Conservation (phyloP, 2,797 vertebrate species). For the Sebastes dallii region DNA sequence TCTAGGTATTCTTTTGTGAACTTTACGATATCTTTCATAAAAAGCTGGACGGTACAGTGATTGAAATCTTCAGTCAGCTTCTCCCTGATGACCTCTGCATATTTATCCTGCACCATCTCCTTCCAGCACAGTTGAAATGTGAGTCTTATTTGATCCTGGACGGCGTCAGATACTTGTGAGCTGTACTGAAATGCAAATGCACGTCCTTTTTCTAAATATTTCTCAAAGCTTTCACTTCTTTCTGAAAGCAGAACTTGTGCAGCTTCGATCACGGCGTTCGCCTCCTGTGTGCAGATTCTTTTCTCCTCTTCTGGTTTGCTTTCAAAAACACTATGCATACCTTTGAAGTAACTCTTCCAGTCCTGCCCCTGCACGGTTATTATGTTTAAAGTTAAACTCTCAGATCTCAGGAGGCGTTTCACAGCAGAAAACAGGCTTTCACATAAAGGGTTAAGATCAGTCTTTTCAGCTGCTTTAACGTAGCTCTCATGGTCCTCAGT, state of each 20-base stretch:
- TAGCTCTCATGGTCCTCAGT: constrained; percentile 46
- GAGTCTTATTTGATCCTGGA: constrained; percentile 30
- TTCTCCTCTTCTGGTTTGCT: constrained; percentile 29
- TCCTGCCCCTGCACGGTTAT: constrained; percentile 13
- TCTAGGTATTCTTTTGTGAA: constrained; percentile 41
- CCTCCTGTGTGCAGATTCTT: neutral
- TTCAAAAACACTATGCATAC: constrained; percentile 30
- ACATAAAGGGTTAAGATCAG: constrained; percentile 33
- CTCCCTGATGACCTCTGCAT: constrained; percentile 55
- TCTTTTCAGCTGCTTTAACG: constrained; percentile 2
- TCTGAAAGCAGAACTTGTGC: constrained; percentile 31
- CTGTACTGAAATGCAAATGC: constrained; percentile 22
- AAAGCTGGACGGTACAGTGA: constrained; percentile 50
- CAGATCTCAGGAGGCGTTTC: constrained; percentile 23
- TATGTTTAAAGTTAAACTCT: constrained; percentile 8
- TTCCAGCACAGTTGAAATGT: constrained; percentile 59
- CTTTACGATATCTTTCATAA: constrained; percentile 35
- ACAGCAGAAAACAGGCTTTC: constrained; percentile 46
- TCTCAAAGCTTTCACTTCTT: neutral
- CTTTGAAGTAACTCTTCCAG: constrained; percentile 54
- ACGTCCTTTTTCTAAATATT: constrained; percentile 38
- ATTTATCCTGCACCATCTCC: constrained; percentile 56
- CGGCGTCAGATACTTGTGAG: constrained; percentile 3
- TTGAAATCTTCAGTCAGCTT: constrained; percentile 66
- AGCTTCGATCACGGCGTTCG: constrained; percentile 5